Base-by-base conservation (phyloP, 1,140 invertebrate species). In the Caenorhabditis remanei region DNA sequence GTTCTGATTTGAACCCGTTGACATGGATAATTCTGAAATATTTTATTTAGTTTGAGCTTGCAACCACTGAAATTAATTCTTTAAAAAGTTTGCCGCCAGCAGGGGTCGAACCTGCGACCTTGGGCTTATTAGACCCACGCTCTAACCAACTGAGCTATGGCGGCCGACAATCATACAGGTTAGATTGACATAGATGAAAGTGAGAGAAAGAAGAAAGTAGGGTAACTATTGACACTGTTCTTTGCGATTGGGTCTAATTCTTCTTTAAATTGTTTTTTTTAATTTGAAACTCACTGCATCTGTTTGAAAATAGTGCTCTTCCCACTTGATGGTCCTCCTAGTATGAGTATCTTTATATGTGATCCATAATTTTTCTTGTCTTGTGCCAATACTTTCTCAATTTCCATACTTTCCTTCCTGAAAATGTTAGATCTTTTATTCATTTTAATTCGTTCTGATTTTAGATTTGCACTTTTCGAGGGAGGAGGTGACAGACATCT, bases 121-220 rank as follows among this genome's bases (percentile, higher is more conserved):
- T 92, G 89, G 91, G 91, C 91, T 92, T 92, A 92, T 92, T 92
- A 92, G 91, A 92, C 91, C 91, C 90, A 92, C 91, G 91, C 91
- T 92, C 91, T 92, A 92, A 32, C 32, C 32, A 2, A 32, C 32
- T 32, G 32, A 32, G 32, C 32, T 32, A 32, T 32, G 32, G 32
- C 32, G 32, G 32, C 32, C 32, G 32, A 32, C 32, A 32, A 32
- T 32, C 32, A 32, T 32, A 32, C 32, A 32, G 32, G 32, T 32
- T 32, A 32, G 32, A 32, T 32, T 32, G 32, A 32, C 32, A 32
- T 32, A 32, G 32, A 32, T 32, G 32, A 32, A 32, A 32, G 32
- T 32, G n/a, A n/a, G n/a, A n/a, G n/a, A n/a, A n/a, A n/a, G n/a
- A n/a, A n/a, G n/a, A n/a, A n/a, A n/a, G n/a, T n/a, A n/a, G n/a